Conservation (phyloP, 2,888 invertebrate species). For the Mycalesis mineus region DNA sequence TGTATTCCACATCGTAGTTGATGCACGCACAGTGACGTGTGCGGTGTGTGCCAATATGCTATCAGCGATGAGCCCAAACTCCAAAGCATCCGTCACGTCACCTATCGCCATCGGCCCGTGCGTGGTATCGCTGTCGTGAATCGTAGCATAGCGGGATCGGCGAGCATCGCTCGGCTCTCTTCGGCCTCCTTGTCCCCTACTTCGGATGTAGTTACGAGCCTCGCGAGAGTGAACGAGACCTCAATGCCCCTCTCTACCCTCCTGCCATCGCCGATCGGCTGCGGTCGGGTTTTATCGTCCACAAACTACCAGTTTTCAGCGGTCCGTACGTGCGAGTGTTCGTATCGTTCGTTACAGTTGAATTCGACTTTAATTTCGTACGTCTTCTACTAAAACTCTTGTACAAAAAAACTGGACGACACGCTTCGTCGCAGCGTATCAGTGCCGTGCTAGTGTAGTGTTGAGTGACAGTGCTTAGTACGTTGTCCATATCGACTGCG, state of each 20-base stretch:
- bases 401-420: constrained; percentile 43
- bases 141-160: constrained; percentile 53
- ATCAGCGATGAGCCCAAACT: not conserved
- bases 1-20: too few relatives aligned
- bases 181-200: constrained; percentile 55
- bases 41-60: not conserved
- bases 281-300: constrained; percentile 30
- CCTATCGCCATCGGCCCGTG: not conserved
- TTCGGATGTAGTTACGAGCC: constrained; percentile 54
- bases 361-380: constrained; percentile 67
- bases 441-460: constrained; percentile 51
- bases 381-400: constrained; percentile 50
- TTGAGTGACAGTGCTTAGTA: constrained; percentile 62
- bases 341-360: constrained; percentile 41
- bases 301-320: constrained; percentile 53
- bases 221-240: constrained; percentile 41
- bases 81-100: not conserved
- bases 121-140: not conserved
- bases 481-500: constrained; percentile 63
- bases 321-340: constrained; percentile 44
- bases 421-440: constrained; percentile 37
- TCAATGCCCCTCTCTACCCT: constrained; percentile 41
- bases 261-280: constrained; percentile 45
- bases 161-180: constrained; percentile 39
- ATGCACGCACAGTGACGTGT: too few relatives aligned